These are phyloP conservation scores for Agrypnia vestita DNA, from an alignment of 1,140 invertebrate genomes.

Conservation along the genomic window DNA sequence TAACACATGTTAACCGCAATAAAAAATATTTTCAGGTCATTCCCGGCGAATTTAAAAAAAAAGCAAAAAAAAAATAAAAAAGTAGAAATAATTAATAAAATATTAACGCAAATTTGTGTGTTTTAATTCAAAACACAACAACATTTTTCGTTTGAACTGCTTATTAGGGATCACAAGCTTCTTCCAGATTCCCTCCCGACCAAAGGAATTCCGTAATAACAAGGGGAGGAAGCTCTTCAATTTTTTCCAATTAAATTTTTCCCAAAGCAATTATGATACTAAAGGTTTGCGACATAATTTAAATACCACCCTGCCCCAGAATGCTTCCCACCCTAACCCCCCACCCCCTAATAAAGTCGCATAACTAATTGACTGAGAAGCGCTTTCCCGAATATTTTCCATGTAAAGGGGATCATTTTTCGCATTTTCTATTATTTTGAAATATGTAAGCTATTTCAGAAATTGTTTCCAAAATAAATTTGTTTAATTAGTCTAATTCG, in stretches of 20 bases:
- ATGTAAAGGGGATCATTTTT: constrained; percentile 28
- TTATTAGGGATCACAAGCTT: constrained; percentile 37
- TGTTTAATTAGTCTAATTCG: too few relatives aligned
- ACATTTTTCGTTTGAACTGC: not conserved
- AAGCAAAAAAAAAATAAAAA: too few relatives aligned
- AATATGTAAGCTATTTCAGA: not conserved
- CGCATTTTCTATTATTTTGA: not conserved
- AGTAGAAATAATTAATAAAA: too few relatives aligned
- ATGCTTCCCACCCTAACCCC: not conserved
- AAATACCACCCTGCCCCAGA: constrained; percentile 43
- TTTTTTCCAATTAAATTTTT: constrained; percentile 44
- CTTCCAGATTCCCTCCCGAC: constrained; percentile 8
- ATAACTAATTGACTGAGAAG: constrained; percentile 53
- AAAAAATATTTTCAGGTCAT: too few relatives aligned
- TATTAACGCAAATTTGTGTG: constrained; percentile 2
- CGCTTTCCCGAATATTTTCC: constrained; percentile 24
- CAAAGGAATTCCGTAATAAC: constrained; percentile 26
- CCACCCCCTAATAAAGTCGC: constrained; percentile 49
- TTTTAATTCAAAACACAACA: constrained; percentile 34
- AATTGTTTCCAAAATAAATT: not conserved
- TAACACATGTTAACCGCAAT: too few relatives aligned
- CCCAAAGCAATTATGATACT: constrained; percentile 44
- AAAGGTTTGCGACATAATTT: constrained; percentile 56
- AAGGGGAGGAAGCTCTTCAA: constrained; percentile 21
- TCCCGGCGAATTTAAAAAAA: too few relatives aligned